Conservation (phyloP, 2,888 invertebrate genomes). For the Scaptomyza reducta region DNA sequence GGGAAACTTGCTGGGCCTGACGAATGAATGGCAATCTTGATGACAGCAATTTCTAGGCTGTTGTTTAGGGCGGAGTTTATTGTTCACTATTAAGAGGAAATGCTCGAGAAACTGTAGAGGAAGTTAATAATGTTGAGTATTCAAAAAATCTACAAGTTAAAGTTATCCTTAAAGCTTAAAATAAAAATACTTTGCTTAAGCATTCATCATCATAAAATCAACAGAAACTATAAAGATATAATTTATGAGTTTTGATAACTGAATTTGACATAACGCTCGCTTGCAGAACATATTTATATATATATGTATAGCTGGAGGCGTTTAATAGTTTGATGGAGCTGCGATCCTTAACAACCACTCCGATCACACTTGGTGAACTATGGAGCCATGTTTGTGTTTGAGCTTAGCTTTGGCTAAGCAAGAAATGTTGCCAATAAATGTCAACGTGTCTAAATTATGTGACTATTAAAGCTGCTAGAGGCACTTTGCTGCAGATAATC, state of each 20-base stretch:
- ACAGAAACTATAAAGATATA: not conserved
- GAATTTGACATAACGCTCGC: slow-evolving; percentile 25
- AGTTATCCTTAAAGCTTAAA: no score
- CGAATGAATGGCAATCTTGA: slow-evolving; percentile 39
- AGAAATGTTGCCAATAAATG: slow-evolving; percentile 51
- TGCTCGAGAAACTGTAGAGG: not conserved
- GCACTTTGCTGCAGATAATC: slow-evolving; percentile 47
- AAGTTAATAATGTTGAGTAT: no score
- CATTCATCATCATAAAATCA: not conserved
- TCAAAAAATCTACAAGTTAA: not conserved
- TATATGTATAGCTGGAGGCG: slow-evolving; percentile 7
- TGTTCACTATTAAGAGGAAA: not conserved
- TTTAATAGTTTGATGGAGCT: slow-evolving; percentile 42
- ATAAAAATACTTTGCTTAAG: not conserved
- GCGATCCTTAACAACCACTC: slow-evolving; percentile 18
- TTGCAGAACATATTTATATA: slow-evolving; percentile 4
- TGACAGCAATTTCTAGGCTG: slow-evolving; percentile 9
- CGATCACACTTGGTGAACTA: slow-evolving; percentile 8
- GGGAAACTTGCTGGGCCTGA: slow-evolving; percentile 37
- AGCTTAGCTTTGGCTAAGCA: not conserved
- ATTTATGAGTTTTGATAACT: slow-evolving; percentile 5
- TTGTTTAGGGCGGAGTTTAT: slow-evolving; percentile 39
- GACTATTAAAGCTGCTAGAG: slow-evolving; percentile 50
- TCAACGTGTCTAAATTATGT: slow-evolving; percentile 59
- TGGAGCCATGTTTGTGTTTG: slow-evolving; percentile 12